phyloP scores from a whole-genome alignment of 2,888 invertebrate species.

The Archips crataeganus region DNA sequence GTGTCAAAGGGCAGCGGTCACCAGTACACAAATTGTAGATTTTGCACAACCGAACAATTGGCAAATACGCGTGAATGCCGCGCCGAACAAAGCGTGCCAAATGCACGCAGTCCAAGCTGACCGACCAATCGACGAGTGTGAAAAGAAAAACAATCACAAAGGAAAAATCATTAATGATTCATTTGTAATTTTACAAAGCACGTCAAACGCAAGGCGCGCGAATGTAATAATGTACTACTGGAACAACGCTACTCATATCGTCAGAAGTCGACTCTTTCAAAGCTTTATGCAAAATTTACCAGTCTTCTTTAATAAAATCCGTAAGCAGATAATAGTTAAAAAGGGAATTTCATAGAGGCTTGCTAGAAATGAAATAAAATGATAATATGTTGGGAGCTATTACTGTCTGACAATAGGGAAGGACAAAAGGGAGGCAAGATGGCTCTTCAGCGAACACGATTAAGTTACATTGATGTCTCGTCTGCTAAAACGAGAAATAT shows the following conservation, averaged over 20 bases:
- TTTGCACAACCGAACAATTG: constrained; percentile 70
- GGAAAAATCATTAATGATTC: constrained; percentile 58
- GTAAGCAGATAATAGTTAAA: constrained; percentile 65
- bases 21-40: constrained; percentile 77
- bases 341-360: constrained; percentile 72
- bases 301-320: constrained; percentile 61
- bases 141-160: constrained; percentile 69
- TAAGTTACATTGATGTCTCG: constrained; percentile 69
- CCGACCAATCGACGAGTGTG: constrained; percentile 68
- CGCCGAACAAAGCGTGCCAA: constrained; percentile 81
- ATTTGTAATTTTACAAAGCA: constrained; percentile 45
- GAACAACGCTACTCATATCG: constrained; percentile 3
- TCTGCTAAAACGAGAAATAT: constrained; percentile 47
- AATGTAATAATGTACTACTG: constrained; percentile 7
- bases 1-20: constrained; percentile 59
- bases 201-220: constrained; percentile 24
- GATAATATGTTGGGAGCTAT: constrained; percentile 75
- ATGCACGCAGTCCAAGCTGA: constrained; percentile 65
- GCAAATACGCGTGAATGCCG: constrained; percentile 68
- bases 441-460: constrained; percentile 66
- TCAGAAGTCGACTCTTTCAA: constrained; percentile 12
- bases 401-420: constrained; percentile 72
- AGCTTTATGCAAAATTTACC: constrained; percentile 45
- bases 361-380: constrained; percentile 76
- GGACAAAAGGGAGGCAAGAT: constrained; percentile 75